Evolutionary conservation across 2,888 invertebrate genomes (phyloP).

Genomic region (Caenorhabditis sulstoni): DNA sequence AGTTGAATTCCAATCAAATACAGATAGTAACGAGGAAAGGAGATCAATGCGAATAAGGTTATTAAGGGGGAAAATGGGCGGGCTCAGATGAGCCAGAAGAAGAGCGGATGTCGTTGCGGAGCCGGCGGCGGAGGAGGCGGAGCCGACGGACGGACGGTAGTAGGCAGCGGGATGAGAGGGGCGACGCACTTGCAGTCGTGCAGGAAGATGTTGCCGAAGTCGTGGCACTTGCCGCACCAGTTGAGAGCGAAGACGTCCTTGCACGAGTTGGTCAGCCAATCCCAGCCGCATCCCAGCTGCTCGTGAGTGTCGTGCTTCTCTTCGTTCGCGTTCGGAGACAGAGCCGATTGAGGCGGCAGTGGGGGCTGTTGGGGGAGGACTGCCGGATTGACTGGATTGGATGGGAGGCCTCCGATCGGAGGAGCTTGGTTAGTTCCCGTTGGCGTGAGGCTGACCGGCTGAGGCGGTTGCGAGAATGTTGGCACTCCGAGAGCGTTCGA

Average conservation of each 20-base stretch:
- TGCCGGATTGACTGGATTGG: constrained; percentile 12
- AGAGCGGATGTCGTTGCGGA: constrained; percentile 53
- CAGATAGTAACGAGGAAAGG: constrained; percentile 42
- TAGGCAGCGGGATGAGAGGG: constrained; percentile 63
- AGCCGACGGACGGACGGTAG: constrained; percentile 45
- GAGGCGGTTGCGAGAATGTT: constrained; percentile 36
- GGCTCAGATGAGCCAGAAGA: constrained; percentile 52
- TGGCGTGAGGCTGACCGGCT: constrained; percentile 33
- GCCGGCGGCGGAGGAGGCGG: constrained; percentile 27
- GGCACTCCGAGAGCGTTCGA: constrained; percentile 50
- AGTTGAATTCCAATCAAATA: constrained; percentile 34
- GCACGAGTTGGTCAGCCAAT: constrained; percentile 76
- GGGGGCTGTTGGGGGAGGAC: constrained; percentile 17
- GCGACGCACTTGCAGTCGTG: constrained; percentile 78
- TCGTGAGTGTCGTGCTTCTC: constrained; percentile 66
- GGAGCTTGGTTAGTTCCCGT: constrained; percentile 29
- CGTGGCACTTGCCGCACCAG: constrained; percentile 75
- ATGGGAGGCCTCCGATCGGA: constrained; percentile 31
- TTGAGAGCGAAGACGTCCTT: constrained; percentile 74
- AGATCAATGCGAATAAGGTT: constrained; percentile 41
- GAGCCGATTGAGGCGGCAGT: constrained; percentile 20
- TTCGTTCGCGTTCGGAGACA: constrained; percentile 32
- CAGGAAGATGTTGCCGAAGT: constrained; percentile 78
- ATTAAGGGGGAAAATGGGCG: no score
- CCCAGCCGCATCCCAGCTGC: constrained; percentile 78